These are phyloP conservation scores for mouse (Mus musculus) DNA, from an alignment of 2,113 vertebrate genomes.

Conservation along the genomic window GRCm39 chr13:54752501-54753000, in stretches of 20 bases:
- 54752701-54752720: background rate
- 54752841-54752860: no score
- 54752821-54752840: no score
- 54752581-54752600: background rate
- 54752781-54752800: background rate
- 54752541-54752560: background rate
- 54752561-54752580: background rate
- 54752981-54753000: background rate
- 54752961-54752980: background rate
- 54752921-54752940: no score
- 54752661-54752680: background rate
- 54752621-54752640: background rate
- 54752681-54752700: background rate
- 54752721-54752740: slow-evolving; percentile 8
- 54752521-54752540: background rate
- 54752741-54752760: background rate
- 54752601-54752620: background rate
- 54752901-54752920: no score
- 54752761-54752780: background rate
- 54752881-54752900: no score
- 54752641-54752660: background rate
- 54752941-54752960: background rate
- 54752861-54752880: no score
- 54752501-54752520: background rate
- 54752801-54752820: no score